These are phyloP conservation scores for Tonatia bakeri DNA, from an alignment of 2,113 vertebrate species.

Conservation along the genomic window DNA sequence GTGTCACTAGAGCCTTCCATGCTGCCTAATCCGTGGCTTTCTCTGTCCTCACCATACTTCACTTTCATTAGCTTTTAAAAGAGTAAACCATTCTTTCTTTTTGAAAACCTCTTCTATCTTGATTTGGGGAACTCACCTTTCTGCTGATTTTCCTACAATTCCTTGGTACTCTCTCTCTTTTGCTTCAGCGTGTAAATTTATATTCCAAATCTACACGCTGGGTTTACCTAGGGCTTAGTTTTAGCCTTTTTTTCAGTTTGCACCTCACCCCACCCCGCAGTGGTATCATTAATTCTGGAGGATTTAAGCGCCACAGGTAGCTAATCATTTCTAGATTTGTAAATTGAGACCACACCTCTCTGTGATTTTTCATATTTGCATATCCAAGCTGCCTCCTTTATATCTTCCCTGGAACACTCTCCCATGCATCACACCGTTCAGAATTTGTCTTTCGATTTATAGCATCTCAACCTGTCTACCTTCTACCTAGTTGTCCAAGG, in stretches of 20 bases:
- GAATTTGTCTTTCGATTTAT: not conserved
- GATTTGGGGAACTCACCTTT: not conserved
- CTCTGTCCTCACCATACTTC: not conserved
- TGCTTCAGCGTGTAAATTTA: not conserved
- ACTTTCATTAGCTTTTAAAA: not conserved
- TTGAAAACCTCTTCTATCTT: not conserved
- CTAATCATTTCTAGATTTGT: not conserved
- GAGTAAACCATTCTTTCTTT: not conserved
- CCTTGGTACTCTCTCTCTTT: not conserved
- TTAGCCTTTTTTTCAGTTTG: not conserved
- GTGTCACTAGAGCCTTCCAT: not conserved
- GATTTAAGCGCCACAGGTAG: not conserved
- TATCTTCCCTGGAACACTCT: not conserved
- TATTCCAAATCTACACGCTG: not conserved
- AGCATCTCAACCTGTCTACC: not conserved
- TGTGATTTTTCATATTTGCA: not conserved
- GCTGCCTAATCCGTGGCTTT: not conserved
- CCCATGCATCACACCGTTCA: not conserved
- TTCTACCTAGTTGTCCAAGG: not conserved
- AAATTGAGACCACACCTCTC: not conserved
- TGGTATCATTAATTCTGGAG: not conserved
- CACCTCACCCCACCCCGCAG: fast-evolving
- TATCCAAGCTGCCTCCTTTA: not conserved
- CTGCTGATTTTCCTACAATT: not conserved
- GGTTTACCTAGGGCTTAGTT: not conserved